Evolutionary conservation across 2,113 vertebrate genomes (phyloP).

Genomic region (Corythornis cristatus): DNA sequence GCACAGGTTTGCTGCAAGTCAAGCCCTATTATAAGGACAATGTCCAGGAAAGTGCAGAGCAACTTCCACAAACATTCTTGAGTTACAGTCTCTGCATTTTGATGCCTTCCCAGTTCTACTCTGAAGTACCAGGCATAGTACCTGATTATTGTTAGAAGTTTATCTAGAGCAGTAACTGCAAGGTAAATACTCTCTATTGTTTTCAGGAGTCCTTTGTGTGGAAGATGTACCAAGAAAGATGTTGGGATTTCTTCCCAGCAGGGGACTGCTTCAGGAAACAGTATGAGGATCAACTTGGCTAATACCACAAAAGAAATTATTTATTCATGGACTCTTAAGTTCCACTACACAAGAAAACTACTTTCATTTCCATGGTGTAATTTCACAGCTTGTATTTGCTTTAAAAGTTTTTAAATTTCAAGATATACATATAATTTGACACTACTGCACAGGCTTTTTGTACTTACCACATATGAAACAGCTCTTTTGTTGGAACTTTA

Average conservation of each 20-base stretch:
- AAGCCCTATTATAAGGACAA: no score
- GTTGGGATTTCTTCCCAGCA: constrained; percentile 98
- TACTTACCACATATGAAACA: constrained; percentile 6
- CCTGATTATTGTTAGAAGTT: neutral
- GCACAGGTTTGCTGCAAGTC: no score
- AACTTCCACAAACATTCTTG: neutral
- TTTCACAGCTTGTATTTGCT: constrained; percentile 51
- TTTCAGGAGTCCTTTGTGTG: constrained; percentile 97
- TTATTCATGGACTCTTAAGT: neutral
- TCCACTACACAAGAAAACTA: neutral
- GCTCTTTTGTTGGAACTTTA: constrained; percentile 6
- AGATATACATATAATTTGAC: neutral
- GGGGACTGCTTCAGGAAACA: constrained; percentile 99
- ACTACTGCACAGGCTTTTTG: constrained; percentile 33
- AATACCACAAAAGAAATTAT: constrained; percentile 11
- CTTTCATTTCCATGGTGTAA: neutral
- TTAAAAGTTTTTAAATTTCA: constrained; percentile 41
- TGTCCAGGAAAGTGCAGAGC: neutral
- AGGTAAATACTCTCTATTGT: neutral
- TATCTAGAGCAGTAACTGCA: neutral
- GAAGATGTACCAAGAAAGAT: constrained; percentile 99
- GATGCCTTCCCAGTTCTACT: neutral
- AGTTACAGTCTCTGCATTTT: neutral
- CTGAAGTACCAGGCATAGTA: neutral
- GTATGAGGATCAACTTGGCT: constrained; percentile 95